Evolutionary conservation across 2,797 vertebrate species (phyloP), one percentile per base, ranked within the genome.

Genomic region (Enteromius unitaeniatus): DNA sequence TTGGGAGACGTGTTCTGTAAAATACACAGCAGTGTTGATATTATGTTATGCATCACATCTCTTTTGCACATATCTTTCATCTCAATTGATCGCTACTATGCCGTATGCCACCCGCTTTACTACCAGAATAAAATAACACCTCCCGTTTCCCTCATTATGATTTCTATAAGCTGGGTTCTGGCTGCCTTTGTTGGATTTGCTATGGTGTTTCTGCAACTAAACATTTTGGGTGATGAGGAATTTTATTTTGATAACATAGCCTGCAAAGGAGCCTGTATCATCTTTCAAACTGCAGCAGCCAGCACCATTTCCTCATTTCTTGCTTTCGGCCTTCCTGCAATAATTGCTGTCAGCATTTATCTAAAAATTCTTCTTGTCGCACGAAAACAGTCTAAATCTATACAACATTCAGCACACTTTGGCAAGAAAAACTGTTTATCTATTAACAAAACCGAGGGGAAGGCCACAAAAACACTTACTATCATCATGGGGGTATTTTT

Each of bases 1-100:
- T 94, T 96, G 85, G 96, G 96, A 23, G 91, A 94, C 3, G 21
- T 93, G 40, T 94, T 95, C 89, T 96, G 96, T 92, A 97, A 96
- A 92, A 90, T 96, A 75, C 95, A 96, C 82, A 93, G 92, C 0
- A 95, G 95, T 84, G 87, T 0, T 0, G 95, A 96, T 28, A 92
- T 96, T 23, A 96, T 94, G 92, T 87, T 97, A 81, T 95, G 94
- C 84, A 95, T 91, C 0, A 93, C 95, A 3, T 97, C 96, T 14
- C 96, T 97, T 89, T 94, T 96, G 85, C 95, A 96, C 58, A 88
- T 97, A n/a, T 94, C 94, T 19, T 96, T 95, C 86, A 96, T 96
- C 89, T 94, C 95, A 45, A 86, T 96, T 0, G 95, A 97, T 82
- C 93, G 95, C 49, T 97, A 96, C 87, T 95, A 91, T 60, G 95